Evolutionary conservation across 1,140 invertebrate species (phyloP).

Genomic region (Hestina assimilis): DNA sequence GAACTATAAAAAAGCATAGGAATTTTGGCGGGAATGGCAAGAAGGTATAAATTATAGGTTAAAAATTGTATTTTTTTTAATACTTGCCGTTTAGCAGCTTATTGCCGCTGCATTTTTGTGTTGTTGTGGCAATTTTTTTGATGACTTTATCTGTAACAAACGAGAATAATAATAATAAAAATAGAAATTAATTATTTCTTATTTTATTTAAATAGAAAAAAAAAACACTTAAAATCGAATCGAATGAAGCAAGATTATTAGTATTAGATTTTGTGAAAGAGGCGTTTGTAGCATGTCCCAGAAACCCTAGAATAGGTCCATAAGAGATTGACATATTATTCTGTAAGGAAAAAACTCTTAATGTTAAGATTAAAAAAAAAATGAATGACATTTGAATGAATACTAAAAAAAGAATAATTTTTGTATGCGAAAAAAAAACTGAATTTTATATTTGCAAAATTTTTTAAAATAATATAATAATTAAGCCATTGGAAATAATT

Average conservation of each 20-base stretch:
- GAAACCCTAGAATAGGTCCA: too few relatives aligned
- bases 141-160: constrained; percentile 56
- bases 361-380: background rate
- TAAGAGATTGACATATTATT: too few relatives aligned
- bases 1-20: background rate
- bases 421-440: background rate
- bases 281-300: too few relatives aligned
- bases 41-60: background rate
- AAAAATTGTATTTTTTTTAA: background rate
- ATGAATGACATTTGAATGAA: background rate
- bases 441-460: too few relatives aligned
- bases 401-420: background rate
- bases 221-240: too few relatives aligned
- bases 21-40: constrained; percentile 33
- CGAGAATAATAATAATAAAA: too few relatives aligned
- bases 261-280: too few relatives aligned
- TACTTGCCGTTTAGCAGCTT: constrained; percentile 66
- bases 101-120: constrained; percentile 64
- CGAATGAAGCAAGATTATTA: too few relatives aligned
- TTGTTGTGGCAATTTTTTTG: constrained; percentile 17
- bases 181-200: background rate
- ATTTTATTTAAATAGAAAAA: background rate
- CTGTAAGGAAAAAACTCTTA: too few relatives aligned
- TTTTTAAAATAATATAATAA: too few relatives aligned
- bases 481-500: too few relatives aligned